Evolutionary conservation across 2,113 vertebrate genomes (phyloP), one percentile per base, ranked within the genome.

Genomic region (Thamnophis sirtalis): DNA sequence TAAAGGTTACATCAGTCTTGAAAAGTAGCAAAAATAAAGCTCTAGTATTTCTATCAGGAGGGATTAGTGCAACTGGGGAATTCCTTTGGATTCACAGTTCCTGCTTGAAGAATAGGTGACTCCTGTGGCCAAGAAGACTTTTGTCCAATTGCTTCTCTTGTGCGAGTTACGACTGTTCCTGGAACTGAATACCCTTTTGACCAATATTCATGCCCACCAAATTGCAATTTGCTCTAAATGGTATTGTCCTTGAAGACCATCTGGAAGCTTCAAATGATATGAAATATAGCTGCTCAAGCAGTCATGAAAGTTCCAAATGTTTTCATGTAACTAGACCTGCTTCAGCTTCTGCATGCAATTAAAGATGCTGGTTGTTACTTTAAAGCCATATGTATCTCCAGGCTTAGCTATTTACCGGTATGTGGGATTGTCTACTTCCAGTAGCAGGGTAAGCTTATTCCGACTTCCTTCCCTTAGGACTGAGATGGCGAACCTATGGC

Each of bases 1-100:
- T 89, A 89, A 54, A 94, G 51, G 33, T 50, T 91, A 22, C 63
- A 95, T 68, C 63, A n/a, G 84, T 95, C 87, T 60, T 93, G 80
- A 49, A 93, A 93, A 17, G 0, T 54, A 88, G 48, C 86, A 49
- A 85, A 85, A 85, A 85, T 11, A 93, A 92, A 92, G 13, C 49
- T 33, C 2, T 53, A 86, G 8, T 8, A 48, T 91, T 89, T 73
- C 38, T 54, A 50, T 90, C 5, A 56, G 55, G 68, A 38, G 87
- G 26, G 90, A 85, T 10, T 89, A 93, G 28, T 22, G 87, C 28
- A 73, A 86, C 19, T 87, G 13, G 4, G 3, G 4, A 3, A 53
- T 91, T 11, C n/a, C 26, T n/a, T 68, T 68, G 10, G 4, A 68
- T 28, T 68, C 28, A n/a, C 28, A 68, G 1, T 68, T n/a, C 28